Conservation (phyloP, 2,797 vertebrate genomes). For the Lepidocolaptes lacrymiger region DNA sequence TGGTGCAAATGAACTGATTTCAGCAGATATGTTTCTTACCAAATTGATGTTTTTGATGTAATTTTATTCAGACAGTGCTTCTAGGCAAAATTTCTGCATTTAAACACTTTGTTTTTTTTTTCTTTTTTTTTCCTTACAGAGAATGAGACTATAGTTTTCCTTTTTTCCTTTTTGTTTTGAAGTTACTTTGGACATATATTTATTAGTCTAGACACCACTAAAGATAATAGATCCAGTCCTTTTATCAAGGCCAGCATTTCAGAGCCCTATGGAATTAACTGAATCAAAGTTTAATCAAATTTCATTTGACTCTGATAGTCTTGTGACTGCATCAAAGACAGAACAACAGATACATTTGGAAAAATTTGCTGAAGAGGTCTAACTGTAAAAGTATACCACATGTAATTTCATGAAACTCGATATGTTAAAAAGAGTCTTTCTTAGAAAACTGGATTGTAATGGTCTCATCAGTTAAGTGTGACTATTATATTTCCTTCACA, state of each 20-base stretch:
- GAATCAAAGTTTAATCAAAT: conserved; percentile 33
- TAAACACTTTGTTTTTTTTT: not conserved
- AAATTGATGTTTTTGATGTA: not conserved
- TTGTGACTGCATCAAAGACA: not conserved
- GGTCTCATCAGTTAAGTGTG: not conserved
- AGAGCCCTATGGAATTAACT: conserved; percentile 14
- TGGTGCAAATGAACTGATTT: not conserved
- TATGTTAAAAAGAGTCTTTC: not conserved
- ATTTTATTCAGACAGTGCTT: not conserved
- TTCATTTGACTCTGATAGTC: not conserved
- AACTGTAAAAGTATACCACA: not conserved
- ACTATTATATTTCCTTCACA: not conserved
- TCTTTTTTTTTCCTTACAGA: not conserved
- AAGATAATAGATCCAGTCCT: not conserved
- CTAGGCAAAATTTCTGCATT: not conserved
- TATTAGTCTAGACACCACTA: not conserved
- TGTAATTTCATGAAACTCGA: not conserved
- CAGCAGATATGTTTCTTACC: not conserved
- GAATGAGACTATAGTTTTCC: not conserved
- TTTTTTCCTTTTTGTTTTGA: not conserved
- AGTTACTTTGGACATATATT: not conserved
- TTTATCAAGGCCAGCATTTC: not conserved
- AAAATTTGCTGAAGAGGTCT: not conserved
- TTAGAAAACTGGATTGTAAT: not conserved
- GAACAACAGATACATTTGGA: not conserved